Conservation (phyloP, 2,797 vertebrate species). For the Microctenopoma stevenorrisi region DNA sequence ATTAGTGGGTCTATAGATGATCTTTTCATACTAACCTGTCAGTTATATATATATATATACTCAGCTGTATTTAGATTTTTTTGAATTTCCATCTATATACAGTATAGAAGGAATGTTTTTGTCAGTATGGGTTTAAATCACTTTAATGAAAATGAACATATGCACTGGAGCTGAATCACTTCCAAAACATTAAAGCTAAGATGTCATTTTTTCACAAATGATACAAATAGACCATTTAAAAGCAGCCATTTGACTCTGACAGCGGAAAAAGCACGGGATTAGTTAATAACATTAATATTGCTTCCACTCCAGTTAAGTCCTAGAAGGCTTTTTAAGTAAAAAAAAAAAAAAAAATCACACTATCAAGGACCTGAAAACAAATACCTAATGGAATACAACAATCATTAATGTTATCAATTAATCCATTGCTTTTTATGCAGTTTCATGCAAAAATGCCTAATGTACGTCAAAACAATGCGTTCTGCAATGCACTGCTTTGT, state of each 20-base stretch:
- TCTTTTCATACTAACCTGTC: too few relatives aligned
- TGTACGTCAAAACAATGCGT: not conserved
- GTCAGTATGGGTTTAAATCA: too few relatives aligned
- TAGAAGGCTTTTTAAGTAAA: too few relatives aligned
- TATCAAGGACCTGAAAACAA: not conserved
- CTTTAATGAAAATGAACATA: not conserved
- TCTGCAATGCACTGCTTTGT: not conserved
- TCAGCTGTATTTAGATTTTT: too few relatives aligned
- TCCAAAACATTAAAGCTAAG: not conserved
- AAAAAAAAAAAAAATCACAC: not conserved
- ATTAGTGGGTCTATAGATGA: too few relatives aligned
- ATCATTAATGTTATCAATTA: not conserved
- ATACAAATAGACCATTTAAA: not conserved
- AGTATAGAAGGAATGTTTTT: too few relatives aligned
- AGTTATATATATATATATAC: too few relatives aligned
- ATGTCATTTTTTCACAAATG: not conserved
- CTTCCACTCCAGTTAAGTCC: not conserved
- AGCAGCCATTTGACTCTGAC: conserved; percentile 1
- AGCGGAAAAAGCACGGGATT: not conserved
- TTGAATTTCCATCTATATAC: too few relatives aligned
- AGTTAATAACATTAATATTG: not conserved
- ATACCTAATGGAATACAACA: not conserved
- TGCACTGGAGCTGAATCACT: not conserved
- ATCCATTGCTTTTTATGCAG: not conserved
- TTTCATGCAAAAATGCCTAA: not conserved